Base-by-base conservation (phyloP, 2,113 vertebrate genomes). In the Girardinichthys multiradiatus region DNA sequence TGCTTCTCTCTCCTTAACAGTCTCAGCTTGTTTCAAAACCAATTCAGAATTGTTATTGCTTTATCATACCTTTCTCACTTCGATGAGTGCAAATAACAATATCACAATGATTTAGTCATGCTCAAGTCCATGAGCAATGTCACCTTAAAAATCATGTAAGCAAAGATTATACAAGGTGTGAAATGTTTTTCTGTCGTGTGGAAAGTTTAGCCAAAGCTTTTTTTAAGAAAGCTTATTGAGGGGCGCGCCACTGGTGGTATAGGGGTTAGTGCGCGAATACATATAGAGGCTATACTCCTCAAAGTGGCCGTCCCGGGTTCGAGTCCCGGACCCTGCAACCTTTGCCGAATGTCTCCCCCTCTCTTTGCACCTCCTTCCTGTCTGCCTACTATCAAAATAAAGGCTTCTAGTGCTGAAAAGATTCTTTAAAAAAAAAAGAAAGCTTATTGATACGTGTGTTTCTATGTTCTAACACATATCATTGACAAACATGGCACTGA, bases 1-100 rank as follows among this genome's bases (percentile, higher is more conserved):
- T 51, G 45, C 39, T 62, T 54, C 63, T 30, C 64, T 37, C 37
- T 73, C 35, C 14, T 37, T 64, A 29, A 60, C 28, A 64, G 54
- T 74, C 66, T 77, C 76, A 77, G 45, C 58, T 75, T 59, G 17
- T 12, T 70, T 79, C 57, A 68, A 64, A 54, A 80, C 70, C 33
- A 68, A 69, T 85, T 69, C 37, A 65, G 29, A 29, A 2, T 66
- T 17, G 72, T 72, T 62, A 80, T 58, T 72, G 51, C 30, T 31
- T 26, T 19, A 68, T 82, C 11, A 31, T 33, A 45, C 72, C 64
- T 24, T 45, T 68, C 28, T 64, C 60, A 68, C n/a, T 2, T 42
- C 30, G 33, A 70, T 27, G 66, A 37, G 28, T 68, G 33, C 45
- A 74, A 77, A 85, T 72, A 33, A 31, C 42, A 72, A 76, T 35